phyloP scores from a whole-genome alignment of 1,140 invertebrate genomes.

The Lepidurus apus region DNA sequence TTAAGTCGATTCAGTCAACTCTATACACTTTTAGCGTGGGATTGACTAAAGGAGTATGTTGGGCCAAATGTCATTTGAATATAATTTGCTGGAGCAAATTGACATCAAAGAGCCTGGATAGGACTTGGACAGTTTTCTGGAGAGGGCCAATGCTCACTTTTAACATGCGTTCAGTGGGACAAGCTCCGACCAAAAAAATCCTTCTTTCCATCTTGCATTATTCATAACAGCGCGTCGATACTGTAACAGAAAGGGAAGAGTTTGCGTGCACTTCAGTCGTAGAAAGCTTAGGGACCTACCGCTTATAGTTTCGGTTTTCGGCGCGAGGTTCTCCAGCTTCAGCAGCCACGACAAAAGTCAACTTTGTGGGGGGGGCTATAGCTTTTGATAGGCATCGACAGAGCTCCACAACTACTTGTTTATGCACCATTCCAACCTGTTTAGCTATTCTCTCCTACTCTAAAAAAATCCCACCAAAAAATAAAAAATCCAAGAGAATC shows the following conservation, averaged over 20 bases:
- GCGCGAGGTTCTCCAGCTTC: no score
- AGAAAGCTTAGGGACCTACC: neutral
- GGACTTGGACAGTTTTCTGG: no score
- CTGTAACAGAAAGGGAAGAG: neutral
- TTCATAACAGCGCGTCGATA: neutral
- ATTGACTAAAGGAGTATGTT: no score
- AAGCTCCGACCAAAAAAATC: neutral
- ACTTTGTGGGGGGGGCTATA: neutral
- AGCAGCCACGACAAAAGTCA: neutral
- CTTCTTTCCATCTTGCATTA: neutral
- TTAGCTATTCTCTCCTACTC: neutral
- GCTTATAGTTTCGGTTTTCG: neutral
- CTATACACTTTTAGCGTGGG: no score
- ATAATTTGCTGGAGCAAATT: no score
- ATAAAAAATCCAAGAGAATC: no score
- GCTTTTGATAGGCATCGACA: neutral
- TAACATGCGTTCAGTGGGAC: no score
- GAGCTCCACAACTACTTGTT: conserved; percentile 2
- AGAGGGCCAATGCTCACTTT: no score
- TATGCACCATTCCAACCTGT: neutral
- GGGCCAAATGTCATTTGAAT: no score
- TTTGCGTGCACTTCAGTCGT: neutral
- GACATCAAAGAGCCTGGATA: no score
- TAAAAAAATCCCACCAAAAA: no score
- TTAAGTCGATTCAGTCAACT: no score